Conservation (phyloP, 2,113 vertebrate species). For the Phalacrocorax carbo region DNA sequence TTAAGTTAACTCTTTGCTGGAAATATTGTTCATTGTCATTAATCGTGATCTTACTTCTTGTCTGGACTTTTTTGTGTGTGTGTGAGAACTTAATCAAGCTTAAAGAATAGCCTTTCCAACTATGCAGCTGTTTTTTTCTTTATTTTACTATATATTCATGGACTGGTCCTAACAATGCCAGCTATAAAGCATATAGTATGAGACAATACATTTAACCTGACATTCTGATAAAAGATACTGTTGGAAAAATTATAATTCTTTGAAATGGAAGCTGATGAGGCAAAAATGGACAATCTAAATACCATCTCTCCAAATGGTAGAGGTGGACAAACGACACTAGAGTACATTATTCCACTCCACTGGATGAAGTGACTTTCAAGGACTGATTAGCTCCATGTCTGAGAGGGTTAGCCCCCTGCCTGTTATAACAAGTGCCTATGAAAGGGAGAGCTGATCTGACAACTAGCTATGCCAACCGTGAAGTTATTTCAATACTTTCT, state of each 20-base stretch:
- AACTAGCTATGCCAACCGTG: constrained; percentile 58
- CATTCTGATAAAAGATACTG: background rate
- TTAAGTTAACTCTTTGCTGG: background rate
- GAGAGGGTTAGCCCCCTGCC: constrained; percentile 70
- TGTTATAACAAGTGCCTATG: constrained; percentile 68
- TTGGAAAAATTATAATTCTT: background rate
- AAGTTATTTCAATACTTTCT: constrained; percentile 70
- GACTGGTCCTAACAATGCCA: background rate
- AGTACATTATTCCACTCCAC: constrained; percentile 64
- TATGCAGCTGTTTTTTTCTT: background rate
- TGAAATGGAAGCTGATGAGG: constrained; percentile 47
- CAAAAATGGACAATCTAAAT: constrained; percentile 60
- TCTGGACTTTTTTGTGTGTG: background rate
- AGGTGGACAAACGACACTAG: constrained; percentile 46
- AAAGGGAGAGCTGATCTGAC: constrained; percentile 66
- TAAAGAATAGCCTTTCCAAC: background rate
- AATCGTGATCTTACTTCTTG: background rate
- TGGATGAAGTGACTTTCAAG: constrained; percentile 68
- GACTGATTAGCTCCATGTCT: constrained; percentile 72
- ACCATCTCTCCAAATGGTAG: constrained; percentile 24
- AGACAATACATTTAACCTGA: constrained; percentile 18
- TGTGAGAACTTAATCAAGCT: background rate
- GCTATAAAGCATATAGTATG: background rate
- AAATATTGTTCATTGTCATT: background rate
- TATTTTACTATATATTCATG: background rate